Base-by-base conservation (phyloP, 2,113 vertebrate species). In the Cyrtonyx montezumae region DNA sequence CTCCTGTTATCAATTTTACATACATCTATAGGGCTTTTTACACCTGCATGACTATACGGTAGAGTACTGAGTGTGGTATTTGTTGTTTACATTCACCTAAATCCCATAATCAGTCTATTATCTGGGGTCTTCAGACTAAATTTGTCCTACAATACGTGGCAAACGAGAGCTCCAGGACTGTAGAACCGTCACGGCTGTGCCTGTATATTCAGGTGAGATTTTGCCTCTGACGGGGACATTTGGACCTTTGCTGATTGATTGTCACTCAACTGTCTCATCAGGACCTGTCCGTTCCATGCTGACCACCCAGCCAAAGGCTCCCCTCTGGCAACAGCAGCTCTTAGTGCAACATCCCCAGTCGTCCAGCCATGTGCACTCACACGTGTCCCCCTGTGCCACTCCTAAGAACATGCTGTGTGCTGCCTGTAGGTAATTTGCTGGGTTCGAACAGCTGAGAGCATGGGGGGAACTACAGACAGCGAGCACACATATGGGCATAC, bases 11-110 rank as follows among this genome's bases (percentile, higher is more conserved):
- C 4, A 1, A 9, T 87, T 79, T 69, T 75, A 58, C 32, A 37
- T 83, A 77, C 46, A 46, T 59, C 49, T 26, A 11, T 49, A 59
- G 34, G 48, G 66, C 34, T 25, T 19, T 67, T 48, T 69, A 53
- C 45, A 67, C 36, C 65, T 83, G 90, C 91, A 91, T 88, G 91
- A 83, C 66, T 75, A 62, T 65, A 86, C 32, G 78, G 68, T 83
- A 83, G 76, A 80, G 26, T 67, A 56, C 5, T 34, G 26, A 63
- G 25, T 82, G 46, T 30, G 37, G 3, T 85, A 46, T n/a, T 90
- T 84, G 40, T 85, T 90, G 87, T 80, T 79, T 49, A 70, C 65
- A 46, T 25, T 40, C 0, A 1, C 23, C 65, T 91, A n/a, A 6
- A 63, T 89, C 62, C 68, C 17, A 8, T 74, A 45, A 78, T 68